Base-by-base conservation (phyloP, 2,113 vertebrate genomes). In the Myotis davidii region DNA sequence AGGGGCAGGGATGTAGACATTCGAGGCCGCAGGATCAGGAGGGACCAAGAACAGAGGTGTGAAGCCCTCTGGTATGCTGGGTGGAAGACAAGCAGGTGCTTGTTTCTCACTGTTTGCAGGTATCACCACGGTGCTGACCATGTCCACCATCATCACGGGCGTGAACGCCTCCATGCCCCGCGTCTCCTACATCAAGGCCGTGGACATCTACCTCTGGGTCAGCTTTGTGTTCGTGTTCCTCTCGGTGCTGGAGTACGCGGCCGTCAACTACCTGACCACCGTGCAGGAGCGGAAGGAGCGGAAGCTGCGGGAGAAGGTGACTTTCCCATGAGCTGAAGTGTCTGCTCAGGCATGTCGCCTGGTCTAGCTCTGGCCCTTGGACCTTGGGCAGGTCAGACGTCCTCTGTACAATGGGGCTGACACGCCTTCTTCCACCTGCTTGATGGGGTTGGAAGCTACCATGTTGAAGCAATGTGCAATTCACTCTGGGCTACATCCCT, bases 171-270 rank as follows among this genome's bases (percentile, higher is more conserved):
- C 99, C 96, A 99, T 99, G 99, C 99, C 99, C 6, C 98, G 99
- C 1, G 99, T 99, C 21, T 99, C 99, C 97, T 99, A 99, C 98
- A 99, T 99, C 98, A 99, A 99, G 98, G 99, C 99, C 0, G 99
- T 99, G 98, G 99, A 99, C 98, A 99, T 99, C 97, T 99, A 99
- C 98, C 99, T 99, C 85, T 99, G 99, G 99, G 99, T 99, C 98
- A 99, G 99, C 97, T 99, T 99, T 72, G 99, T 99, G 93, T 99
- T 99, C 10, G 99, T 99, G 96, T 99, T 99, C 98, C 99, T 99
- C 72, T 99, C 99, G 0, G 99, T 99, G 97, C 97, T 99, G 97
- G 99, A 99, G 97, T 99, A 99, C 0, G 99, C 99, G 0, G 99
- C 99, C 0, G 99, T 99, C 92, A 99, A 99, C 98, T 99, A 99